Evolutionary conservation across 1,140 invertebrate species (phyloP).

Genomic region (Procambarus clarkii): DNA sequence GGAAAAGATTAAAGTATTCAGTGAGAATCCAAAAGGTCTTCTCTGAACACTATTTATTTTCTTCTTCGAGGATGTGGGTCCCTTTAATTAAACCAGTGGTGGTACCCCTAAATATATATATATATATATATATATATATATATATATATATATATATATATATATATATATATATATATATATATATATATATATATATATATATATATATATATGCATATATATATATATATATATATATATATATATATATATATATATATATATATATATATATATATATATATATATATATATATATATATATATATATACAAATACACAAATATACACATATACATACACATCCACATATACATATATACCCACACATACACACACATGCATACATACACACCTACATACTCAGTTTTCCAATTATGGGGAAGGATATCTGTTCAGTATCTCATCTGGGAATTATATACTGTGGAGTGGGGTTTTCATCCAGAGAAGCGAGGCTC

Average conservation of each 20-base stretch:
- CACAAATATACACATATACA: not conserved
- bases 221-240: constrained; percentile 28
- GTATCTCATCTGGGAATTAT: no score
- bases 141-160: constrained; percentile 23
- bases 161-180: constrained; percentile 21
- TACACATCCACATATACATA: not conserved
- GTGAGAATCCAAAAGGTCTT: no score
- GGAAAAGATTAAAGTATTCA: no score
- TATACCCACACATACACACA: no score
- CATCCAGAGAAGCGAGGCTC: no score
- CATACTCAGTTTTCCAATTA: no score
- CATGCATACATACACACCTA: no score
- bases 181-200: constrained; percentile 14
- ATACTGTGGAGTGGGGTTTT: no score
- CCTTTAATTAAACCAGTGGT: no score
- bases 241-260: constrained; percentile 28
- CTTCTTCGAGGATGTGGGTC: no score
- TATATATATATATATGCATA: constrained; percentile 14
- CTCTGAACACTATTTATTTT: no score
- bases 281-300: constrained; percentile 28
- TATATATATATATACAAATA: constrained; percentile 5
- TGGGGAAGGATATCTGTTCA: no score
- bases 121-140: constrained; percentile 28
- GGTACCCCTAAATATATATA: not conserved
- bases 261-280: constrained; percentile 22